Conservation (phyloP, 2,113 vertebrate species). For the Gallinago paraguaiae region DNA sequence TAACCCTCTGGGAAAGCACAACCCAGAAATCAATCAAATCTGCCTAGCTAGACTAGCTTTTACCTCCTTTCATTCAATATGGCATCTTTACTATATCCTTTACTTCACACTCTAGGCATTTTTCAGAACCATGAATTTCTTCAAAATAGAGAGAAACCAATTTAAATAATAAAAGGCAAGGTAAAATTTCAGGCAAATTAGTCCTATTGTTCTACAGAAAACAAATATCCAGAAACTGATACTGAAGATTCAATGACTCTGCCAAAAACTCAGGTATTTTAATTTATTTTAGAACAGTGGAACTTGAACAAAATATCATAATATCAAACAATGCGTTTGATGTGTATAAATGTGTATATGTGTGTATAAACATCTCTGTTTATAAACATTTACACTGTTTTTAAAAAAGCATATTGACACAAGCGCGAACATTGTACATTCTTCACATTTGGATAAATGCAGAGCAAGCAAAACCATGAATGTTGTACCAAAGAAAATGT, state of each 20-base stretch:
- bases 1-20: background rate
- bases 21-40: background rate
- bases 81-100: background rate
- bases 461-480: background rate
- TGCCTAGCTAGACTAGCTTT: background rate
- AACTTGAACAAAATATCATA: background rate
- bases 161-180: background rate
- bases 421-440: background rate
- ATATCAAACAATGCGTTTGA: background rate
- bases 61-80: background rate
- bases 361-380: background rate
- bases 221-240: background rate
- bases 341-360: too few species aligned
- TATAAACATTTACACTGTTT: background rate
- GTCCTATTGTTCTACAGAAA: background rate
- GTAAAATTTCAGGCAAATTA: background rate
- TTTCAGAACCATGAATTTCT: background rate
- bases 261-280: background rate
- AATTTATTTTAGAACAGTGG: background rate
- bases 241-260: background rate
- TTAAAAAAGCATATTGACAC: background rate
- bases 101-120: background rate
- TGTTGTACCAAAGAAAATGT: background rate
- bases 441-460: background rate
- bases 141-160: background rate